These are phyloP conservation scores for Pyrocephalus nanus DNA, from an alignment of 2,797 vertebrate species.

Conservation along the genomic window DNA sequence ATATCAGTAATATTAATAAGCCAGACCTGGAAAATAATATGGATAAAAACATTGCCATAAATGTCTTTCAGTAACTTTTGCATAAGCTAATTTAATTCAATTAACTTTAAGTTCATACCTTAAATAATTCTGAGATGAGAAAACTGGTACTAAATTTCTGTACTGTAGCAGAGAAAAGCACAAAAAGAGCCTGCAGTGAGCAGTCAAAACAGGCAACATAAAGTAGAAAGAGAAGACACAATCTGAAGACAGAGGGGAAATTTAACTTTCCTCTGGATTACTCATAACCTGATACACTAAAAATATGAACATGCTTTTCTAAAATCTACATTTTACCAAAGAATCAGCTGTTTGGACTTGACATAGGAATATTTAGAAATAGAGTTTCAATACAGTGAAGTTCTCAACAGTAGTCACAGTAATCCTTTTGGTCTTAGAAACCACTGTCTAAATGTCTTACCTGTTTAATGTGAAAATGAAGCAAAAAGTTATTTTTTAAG, in stretches of 20 bases:
- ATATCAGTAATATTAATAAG: background rate
- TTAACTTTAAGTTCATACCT: background rate
- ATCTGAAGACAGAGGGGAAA: background rate
- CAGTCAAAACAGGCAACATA: background rate
- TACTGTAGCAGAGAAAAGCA: background rate
- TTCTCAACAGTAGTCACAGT: background rate
- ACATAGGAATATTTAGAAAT: background rate
- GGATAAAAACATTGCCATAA: background rate
- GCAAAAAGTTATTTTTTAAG: background rate
- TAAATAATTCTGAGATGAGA: constrained; percentile 18
- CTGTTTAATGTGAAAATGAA: background rate
- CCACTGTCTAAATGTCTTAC: background rate
- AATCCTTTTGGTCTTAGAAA: background rate
- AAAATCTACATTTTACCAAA: background rate
- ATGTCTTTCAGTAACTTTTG: background rate
- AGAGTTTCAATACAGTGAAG: background rate
- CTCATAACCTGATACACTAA: background rate
- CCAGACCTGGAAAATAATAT: background rate
- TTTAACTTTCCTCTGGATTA: background rate
- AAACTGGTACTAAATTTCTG: background rate
- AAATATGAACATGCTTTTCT: background rate
- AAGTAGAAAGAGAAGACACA: background rate
- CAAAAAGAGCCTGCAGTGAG: background rate
- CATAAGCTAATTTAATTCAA: background rate
- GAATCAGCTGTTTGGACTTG: background rate